Percentiles rank a stretch among this genome's conserved stretches.
phyloP scores from a whole-genome alignment of 2,888 invertebrate species.

The Agriotes lineatus region DNA sequence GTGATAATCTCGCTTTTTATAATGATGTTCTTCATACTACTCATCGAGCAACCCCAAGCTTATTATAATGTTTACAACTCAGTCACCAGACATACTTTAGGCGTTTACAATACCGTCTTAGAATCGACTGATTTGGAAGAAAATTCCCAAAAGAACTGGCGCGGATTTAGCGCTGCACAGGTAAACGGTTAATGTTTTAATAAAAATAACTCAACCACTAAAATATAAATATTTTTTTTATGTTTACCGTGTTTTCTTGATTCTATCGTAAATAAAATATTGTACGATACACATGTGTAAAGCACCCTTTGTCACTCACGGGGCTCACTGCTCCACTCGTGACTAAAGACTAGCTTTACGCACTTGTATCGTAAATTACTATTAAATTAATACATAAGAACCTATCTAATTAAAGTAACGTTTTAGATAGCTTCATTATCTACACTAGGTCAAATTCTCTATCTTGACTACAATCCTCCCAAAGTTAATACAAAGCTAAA shows the following conservation, averaged over 20 bases:
- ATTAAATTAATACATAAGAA: too few relatives aligned
- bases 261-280: too few relatives aligned
- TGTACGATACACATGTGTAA: too few relatives aligned
- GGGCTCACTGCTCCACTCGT: too few relatives aligned
- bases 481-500: constrained; percentile 49
- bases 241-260: too few relatives aligned
- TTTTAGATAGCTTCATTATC: constrained; percentile 55
- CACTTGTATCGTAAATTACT: too few relatives aligned
- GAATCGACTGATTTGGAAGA: neutral
- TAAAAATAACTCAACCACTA: neutral
- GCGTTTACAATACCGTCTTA: neutral
- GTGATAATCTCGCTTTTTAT: constrained; percentile 17
- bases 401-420: too few relatives aligned
- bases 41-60: neutral
- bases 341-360: too few relatives aligned
- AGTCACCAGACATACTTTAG: neutral
- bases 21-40: constrained; percentile 19
- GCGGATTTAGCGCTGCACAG: neutral
- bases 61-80: neutral
- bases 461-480: constrained; percentile 59
- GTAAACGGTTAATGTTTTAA: neutral
- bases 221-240: neutral
- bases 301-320: too few relatives aligned
- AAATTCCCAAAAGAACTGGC: neutral
- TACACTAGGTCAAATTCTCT: constrained; percentile 64